phyloP scores from a whole-genome alignment of 2,888 invertebrate genomes.

The Sarcophaga subvicina region DNA sequence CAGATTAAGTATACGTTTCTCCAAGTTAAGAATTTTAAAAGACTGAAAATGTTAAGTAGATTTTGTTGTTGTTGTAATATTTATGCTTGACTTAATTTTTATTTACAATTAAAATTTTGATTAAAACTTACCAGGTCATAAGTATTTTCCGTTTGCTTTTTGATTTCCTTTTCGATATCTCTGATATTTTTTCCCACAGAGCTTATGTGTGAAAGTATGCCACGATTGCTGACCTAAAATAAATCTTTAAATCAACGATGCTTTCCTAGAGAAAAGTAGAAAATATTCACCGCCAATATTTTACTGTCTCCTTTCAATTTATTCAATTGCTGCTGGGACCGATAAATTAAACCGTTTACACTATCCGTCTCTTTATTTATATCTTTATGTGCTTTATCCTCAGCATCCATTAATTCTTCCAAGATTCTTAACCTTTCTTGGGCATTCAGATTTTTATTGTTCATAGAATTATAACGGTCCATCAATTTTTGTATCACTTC shows the following conservation, averaged over 20 bases:
- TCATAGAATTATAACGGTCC: conserved; percentile 73
- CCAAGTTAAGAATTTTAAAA: conserved; percentile 81
- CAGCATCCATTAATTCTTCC: conserved; percentile 79
- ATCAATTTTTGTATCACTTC: conserved; percentile 72
- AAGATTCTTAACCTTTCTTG: conserved; percentile 79
- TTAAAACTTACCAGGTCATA: conserved; percentile 84
- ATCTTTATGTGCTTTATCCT: conserved; percentile 75
- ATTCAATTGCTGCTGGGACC: conserved; percentile 77
- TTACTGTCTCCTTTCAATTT: conserved; percentile 77
- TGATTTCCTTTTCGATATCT: conserved; percentile 82
- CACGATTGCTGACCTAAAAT: conserved; percentile 74
- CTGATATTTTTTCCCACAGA: conserved; percentile 73
- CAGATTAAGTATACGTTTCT: conserved; percentile 80
- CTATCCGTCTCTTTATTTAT: conserved; percentile 76
- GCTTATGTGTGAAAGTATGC: conserved; percentile 72
- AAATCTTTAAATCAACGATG: not conserved
- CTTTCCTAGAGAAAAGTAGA: not conserved
- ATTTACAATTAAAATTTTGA: too few relatives aligned
- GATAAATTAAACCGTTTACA: conserved; percentile 77
- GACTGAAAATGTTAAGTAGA: conserved; percentile 72
- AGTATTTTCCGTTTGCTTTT: conserved; percentile 84
- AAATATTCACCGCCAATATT: conserved; percentile 67
- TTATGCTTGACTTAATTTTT: too few relatives aligned
- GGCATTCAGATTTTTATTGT: conserved; percentile 76
- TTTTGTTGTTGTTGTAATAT: too few relatives aligned